Conservation (phyloP, 1,140 invertebrate genomes). For the Platyscapa corneri region DNA sequence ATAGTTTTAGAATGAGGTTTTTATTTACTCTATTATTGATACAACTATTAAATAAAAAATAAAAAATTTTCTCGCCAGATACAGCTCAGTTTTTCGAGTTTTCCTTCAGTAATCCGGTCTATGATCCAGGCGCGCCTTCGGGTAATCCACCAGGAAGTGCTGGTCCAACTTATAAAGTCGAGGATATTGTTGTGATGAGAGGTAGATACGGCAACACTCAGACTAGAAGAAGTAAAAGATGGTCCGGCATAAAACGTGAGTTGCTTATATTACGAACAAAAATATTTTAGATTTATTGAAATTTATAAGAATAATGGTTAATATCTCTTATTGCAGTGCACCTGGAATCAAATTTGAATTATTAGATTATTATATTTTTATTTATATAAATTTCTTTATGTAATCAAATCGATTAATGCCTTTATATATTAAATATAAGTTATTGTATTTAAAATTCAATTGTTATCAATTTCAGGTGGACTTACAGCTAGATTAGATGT, state of each 20-base stretch:
- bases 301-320: neutral
- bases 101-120: slow-evolving; percentile 87
- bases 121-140: slow-evolving; percentile 79
- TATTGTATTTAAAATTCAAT: neutral
- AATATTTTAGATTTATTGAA: neutral
- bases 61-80: slow-evolving; percentile 48
- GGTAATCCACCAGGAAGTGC: slow-evolving; percentile 75
- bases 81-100: slow-evolving; percentile 76
- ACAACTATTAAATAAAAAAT: no score
- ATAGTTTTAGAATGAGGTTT: no score
- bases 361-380: no score
- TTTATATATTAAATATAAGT: no score
- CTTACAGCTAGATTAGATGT: slow-evolving; percentile 83
- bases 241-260: slow-evolving; percentile 81
- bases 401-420: no score
- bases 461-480: slow-evolving; percentile 75
- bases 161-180: slow-evolving; percentile 84
- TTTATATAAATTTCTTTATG: no score
- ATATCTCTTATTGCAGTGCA: no score
- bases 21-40: no score
- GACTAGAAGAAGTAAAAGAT: slow-evolving; percentile 71
- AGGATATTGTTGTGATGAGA: slow-evolving; percentile 83
- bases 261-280: slow-evolving; percentile 16
- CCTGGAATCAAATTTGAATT: no score
- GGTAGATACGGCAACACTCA: slow-evolving; percentile 73